Evolutionary conservation across 1,140 invertebrate genomes (phyloP).

Genomic region (Samia ricini): DNA sequence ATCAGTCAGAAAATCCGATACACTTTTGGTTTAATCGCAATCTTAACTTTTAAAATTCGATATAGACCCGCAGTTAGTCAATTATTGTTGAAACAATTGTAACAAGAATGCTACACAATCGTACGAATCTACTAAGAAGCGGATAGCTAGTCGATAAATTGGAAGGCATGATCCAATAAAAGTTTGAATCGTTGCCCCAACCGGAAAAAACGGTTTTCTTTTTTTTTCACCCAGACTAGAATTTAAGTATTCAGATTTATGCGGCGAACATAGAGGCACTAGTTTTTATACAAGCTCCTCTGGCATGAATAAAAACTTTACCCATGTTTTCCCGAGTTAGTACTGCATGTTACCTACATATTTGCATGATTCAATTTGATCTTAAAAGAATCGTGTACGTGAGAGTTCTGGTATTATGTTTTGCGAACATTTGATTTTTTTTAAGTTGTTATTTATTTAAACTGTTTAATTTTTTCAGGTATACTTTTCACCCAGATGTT

Average conservation of each 20-base stretch:
- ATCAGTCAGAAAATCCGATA: no score
- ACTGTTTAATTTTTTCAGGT: no score
- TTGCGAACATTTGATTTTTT: no score
- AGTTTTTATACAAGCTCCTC: background rate
- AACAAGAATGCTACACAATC: no score
- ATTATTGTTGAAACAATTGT: no score
- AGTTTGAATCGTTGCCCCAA: background rate
- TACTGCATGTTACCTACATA: conserved; percentile 2
- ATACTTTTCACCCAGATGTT: no score
- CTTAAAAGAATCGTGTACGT: background rate
- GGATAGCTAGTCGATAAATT: background rate
- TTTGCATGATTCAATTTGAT: background rate
- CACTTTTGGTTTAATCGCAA: no score
- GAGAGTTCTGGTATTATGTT: no score
- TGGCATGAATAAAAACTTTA: conserved; percentile 5
- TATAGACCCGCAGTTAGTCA: no score
- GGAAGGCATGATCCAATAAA: background rate
- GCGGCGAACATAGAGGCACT: background rate
- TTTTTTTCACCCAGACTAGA: background rate
- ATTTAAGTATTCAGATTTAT: background rate
- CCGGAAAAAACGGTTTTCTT: background rate
- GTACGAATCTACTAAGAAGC: background rate
- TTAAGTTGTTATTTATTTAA: no score
- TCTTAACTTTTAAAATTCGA: no score
- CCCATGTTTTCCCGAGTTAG: conserved; percentile 4